These are phyloP conservation scores for Mormyrus iriodes DNA, from an alignment of 2,113 vertebrate species.

Conservation along the genomic window DNA sequence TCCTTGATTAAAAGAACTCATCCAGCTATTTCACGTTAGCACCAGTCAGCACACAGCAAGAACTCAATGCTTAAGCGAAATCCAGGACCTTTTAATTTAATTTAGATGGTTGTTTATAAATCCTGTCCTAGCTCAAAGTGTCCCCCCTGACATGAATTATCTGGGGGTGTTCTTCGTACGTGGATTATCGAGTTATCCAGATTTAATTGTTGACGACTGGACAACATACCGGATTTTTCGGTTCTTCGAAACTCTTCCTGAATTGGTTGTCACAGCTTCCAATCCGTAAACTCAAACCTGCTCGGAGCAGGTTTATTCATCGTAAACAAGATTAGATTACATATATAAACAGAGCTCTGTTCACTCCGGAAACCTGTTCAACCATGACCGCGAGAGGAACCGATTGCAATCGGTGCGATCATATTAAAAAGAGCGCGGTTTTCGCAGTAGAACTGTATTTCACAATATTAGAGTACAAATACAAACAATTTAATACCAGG, in stretches of 20 bases:
- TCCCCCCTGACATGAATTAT: not conserved
- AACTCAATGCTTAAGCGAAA: not conserved
- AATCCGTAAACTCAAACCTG: not conserved
- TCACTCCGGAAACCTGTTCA: not conserved
- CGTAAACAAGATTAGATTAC: not conserved
- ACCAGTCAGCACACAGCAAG: not conserved
- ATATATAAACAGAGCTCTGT: not conserved
- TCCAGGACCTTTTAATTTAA: not conserved
- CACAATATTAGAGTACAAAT: too few relatives aligned
- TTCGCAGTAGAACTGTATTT: too few relatives aligned
- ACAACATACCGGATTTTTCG: not conserved
- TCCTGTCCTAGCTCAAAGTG: not conserved
- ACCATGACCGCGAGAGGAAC: too few relatives aligned
- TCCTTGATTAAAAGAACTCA: not conserved
- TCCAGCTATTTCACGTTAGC: not conserved
- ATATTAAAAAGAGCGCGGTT: too few relatives aligned
- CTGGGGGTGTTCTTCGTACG: not conserved
- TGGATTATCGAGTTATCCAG: not conserved
- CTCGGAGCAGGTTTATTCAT: not conserved
- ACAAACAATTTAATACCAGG: too few relatives aligned
- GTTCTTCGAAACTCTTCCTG: not conserved
- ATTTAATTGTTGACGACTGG: not conserved
- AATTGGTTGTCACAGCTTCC: not conserved
- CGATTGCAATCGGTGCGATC: too few relatives aligned
- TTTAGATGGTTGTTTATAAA: not conserved